Conservation (phyloP, 2,113 vertebrate species). For the Callorhinus ursinus region DNA sequence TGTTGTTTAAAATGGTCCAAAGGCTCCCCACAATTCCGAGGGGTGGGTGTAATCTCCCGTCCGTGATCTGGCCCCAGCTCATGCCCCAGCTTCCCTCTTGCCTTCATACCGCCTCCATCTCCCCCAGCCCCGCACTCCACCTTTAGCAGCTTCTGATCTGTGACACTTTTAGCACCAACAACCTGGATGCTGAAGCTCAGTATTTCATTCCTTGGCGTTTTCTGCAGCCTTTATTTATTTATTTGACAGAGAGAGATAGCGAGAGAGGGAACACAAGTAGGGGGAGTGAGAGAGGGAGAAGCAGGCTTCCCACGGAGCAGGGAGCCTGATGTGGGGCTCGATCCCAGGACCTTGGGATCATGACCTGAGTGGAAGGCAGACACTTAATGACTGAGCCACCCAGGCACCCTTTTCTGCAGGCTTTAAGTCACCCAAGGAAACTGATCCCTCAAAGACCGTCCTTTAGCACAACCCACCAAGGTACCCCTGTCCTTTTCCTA, state of each 20-base stretch:
- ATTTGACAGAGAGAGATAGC: too few species aligned
- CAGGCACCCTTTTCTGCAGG: neutral
- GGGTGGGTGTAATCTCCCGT: neutral
- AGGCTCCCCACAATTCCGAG: neutral
- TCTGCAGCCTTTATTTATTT: neutral
- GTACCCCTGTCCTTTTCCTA: neutral
- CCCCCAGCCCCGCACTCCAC: neutral
- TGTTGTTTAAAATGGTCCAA: neutral
- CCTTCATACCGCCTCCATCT: neutral
- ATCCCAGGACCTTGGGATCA: too few species aligned
- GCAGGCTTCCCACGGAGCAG: too few species aligned
- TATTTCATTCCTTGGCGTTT: neutral
- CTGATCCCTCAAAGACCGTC: neutral
- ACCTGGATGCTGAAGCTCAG: neutral
- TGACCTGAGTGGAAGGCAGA: too few species aligned
- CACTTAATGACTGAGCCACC: too few species aligned
- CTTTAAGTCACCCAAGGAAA: neutral
- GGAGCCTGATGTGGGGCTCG: too few species aligned
- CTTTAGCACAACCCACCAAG: neutral
- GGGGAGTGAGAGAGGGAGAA: too few species aligned
- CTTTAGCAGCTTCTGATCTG: neutral
- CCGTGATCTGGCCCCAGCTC: neutral
- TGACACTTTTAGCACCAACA: conserved; percentile 20
- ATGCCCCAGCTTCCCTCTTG: neutral
- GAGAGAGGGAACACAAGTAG: too few species aligned